Percentiles rank a stretch among this genome's conserved stretches.
These are phyloP conservation scores for Celastrina argiolus DNA, from an alignment of 2,888 invertebrate genomes.

Conservation along the genomic window DNA sequence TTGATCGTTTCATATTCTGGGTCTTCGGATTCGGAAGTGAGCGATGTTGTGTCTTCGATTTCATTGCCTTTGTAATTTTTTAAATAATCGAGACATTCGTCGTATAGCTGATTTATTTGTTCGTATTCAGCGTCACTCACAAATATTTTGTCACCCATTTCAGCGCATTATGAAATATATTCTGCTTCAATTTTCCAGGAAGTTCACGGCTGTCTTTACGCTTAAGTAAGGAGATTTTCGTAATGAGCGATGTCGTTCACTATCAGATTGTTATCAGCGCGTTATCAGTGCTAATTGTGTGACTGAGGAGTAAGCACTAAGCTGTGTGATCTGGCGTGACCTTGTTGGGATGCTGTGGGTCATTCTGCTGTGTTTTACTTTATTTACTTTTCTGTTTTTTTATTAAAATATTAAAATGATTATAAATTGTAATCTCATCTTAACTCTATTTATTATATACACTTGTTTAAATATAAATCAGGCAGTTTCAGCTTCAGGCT, in stretches of 20 bases:
- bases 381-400: not conserved
- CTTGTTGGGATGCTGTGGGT: constrained; percentile 40
- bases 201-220: constrained; percentile 12
- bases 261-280: constrained; percentile 37
- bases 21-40: constrained; percentile 30
- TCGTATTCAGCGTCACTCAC: constrained; percentile 46
- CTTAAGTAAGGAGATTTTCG: not conserved
- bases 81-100: constrained; percentile 63
- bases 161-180: constrained; percentile 4
- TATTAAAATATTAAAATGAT: not conserved
- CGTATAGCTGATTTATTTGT: constrained; percentile 58
- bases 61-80: constrained; percentile 37
- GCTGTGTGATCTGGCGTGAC: constrained; percentile 39
- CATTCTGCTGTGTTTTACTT: constrained; percentile 34
- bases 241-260: constrained; percentile 28
- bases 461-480: not conserved
- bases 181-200: constrained; percentile 18
- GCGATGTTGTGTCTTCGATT: constrained; percentile 25
- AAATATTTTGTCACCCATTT: constrained; percentile 38
- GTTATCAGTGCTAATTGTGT: constrained; percentile 50
- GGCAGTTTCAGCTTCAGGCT: not conserved
- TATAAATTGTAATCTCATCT: not conserved
- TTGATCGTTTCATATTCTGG: constrained; percentile 49
- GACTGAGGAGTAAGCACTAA: constrained; percentile 39
- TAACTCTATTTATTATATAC: not conserved